Evolutionary conservation across 2,797 vertebrate genomes (phyloP).

Genomic region (Pseudochaenichthys georgianus): DNA sequence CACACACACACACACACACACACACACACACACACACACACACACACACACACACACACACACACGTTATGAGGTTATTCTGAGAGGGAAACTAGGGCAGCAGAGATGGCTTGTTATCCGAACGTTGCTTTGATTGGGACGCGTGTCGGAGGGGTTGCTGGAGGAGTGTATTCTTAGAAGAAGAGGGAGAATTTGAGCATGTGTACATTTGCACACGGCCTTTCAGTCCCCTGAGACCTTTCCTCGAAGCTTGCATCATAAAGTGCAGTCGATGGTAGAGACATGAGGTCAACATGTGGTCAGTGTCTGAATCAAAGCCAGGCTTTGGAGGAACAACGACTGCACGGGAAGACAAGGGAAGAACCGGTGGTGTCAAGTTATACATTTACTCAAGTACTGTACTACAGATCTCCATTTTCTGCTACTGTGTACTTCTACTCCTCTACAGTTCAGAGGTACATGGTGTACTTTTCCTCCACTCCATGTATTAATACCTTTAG

Average conservation of each 20-base stretch:
- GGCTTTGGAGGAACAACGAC: conserved; percentile 1
- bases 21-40: too few relatives aligned
- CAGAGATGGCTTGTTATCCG: conserved; percentile 77
- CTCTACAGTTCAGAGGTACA: too few relatives aligned
- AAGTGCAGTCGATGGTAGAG: conserved; percentile 23
- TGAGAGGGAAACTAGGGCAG: conserved; percentile 69
- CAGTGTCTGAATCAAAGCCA: conserved; percentile 16
- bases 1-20: neutral
- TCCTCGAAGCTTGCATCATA: conserved; percentile 45
- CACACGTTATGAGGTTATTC: conserved; percentile 67
- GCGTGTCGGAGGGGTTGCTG: conserved; percentile 45
- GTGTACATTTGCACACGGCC: conserved; percentile 53
- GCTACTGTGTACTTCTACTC: too few relatives aligned
- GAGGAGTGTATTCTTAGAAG: conserved; percentile 64
- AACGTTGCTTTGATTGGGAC: conserved; percentile 75
- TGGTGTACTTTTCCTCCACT: too few relatives aligned
- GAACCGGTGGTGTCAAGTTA: too few relatives aligned
- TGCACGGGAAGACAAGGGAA: neutral
- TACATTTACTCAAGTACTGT: too few relatives aligned
- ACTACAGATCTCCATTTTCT: too few relatives aligned
- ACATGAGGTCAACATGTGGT: conserved; percentile 21
- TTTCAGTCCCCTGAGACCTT: conserved; percentile 51
- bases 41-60: too few relatives aligned
- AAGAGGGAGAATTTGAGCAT: conserved; percentile 37
- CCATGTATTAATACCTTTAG: too few relatives aligned